Conservation (phyloP, 2,797 vertebrate species). For the Acanthurus tractus region DNA sequence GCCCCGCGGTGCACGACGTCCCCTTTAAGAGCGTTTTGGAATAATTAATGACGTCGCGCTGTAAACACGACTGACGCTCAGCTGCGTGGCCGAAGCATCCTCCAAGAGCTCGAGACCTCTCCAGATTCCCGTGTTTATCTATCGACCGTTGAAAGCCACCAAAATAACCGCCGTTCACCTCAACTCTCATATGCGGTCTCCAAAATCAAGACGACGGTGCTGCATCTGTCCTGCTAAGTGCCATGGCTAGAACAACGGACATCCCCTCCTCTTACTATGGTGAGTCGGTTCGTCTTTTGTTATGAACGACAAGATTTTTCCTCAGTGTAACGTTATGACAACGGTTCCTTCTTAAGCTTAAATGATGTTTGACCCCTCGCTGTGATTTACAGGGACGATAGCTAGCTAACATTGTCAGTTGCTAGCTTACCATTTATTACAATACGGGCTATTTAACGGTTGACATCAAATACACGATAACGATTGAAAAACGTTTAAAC, state of each 20-base stretch:
- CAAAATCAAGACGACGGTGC: slow-evolving; percentile 86
- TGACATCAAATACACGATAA: slow-evolving; percentile 42
- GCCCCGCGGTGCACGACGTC: slow-evolving; percentile 34
- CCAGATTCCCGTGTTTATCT: slow-evolving; percentile 64
- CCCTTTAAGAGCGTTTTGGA: slow-evolving; percentile 81
- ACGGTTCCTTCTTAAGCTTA: not conserved
- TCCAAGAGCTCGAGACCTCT: slow-evolving; percentile 57
- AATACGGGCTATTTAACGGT: slow-evolving; percentile 33
- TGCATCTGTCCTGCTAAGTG: slow-evolving; percentile 70
- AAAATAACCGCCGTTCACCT: slow-evolving; percentile 50
- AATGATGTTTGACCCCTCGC: slow-evolving; percentile 10
- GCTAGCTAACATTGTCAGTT: slow-evolving; percentile 31
- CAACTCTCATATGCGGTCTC: slow-evolving; percentile 88
- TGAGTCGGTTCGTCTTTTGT: slow-evolving; percentile 82
- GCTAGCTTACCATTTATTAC: slow-evolving; percentile 32
- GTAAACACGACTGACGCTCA: slow-evolving; percentile 87
- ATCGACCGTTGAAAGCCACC: slow-evolving; percentile 48
- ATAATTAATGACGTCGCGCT: slow-evolving; percentile 86
- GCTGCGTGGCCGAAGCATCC: slow-evolving; percentile 83
- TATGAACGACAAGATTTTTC: slow-evolving; percentile 51
- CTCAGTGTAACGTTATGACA: slow-evolving; percentile 43
- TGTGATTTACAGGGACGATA: slow-evolving; percentile 19
- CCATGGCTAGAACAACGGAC: slow-evolving; percentile 87
- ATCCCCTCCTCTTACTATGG: slow-evolving; percentile 84
- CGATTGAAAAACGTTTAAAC: slow-evolving; percentile 17